Conservation (phyloP, 2,888 invertebrate genomes). For the Dryobotodes eremita region DNA sequence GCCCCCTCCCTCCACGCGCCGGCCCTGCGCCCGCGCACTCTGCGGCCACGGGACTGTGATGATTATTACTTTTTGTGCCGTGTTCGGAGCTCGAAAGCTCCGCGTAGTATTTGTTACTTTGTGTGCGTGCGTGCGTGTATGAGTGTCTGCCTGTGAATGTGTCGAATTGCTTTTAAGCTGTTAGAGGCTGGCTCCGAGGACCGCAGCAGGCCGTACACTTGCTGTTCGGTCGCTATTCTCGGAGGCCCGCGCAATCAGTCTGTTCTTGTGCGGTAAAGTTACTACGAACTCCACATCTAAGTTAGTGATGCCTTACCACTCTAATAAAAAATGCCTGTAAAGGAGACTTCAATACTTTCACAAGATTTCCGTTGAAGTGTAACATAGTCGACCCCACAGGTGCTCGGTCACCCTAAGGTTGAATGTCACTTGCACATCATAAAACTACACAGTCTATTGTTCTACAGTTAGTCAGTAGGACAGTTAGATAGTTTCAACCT, state of each 20-base stretch:
- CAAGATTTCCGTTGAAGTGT: not conserved
- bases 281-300: not conserved
- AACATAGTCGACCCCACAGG: not conserved
- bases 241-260: conserved; percentile 6
- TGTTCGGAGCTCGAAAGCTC: conserved; percentile 75
- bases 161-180: conserved; percentile 60
- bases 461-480: too few species aligned
- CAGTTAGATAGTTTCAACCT: not conserved
- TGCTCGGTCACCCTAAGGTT: not conserved
- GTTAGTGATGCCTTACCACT: not conserved
- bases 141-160: conserved; percentile 65
- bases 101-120: conserved; percentile 46
- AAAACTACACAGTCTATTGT: too few species aligned
- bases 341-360: not conserved
- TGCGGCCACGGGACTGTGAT: conserved; percentile 67
- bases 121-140: conserved; percentile 60
- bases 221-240: conserved; percentile 12
- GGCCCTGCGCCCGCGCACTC: conserved; percentile 55
- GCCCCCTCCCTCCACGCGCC: conserved; percentile 50
- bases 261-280: not conserved
- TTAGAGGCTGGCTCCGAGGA: conserved; percentile 49
- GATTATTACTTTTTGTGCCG: conserved; percentile 74
- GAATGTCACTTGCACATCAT: not conserved
- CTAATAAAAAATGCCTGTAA: not conserved
- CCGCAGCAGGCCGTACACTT: not conserved